phyloP scores from a whole-genome alignment of 2,888 invertebrate species.

The Magallana nippona region DNA sequence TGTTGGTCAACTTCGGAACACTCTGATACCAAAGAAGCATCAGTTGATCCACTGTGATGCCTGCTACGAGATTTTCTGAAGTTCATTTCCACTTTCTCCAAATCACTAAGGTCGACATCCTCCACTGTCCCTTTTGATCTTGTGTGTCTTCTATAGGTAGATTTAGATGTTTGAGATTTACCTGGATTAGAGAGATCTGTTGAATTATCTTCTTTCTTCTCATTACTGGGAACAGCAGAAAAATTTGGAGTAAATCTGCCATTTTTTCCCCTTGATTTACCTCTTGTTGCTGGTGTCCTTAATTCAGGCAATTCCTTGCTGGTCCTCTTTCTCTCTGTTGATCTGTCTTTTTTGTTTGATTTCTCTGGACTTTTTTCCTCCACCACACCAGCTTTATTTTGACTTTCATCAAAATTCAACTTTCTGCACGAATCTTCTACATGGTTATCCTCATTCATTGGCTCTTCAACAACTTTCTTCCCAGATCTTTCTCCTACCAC shows the following conservation, averaged over 20 bases:
- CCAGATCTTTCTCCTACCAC: neutral
- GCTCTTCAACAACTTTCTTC: neutral
- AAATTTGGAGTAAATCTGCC: neutral
- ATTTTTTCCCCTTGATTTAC: neutral
- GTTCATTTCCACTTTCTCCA: neutral
- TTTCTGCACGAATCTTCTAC: neutral
- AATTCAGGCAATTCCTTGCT: neutral
- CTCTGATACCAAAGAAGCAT: constrained; percentile 29
- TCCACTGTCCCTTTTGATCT: constrained; percentile 18
- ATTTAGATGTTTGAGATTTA: neutral
- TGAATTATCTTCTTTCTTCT: constrained; percentile 25
- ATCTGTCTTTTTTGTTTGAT: neutral
- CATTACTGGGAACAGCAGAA: neutral
- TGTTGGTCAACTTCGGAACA: constrained; percentile 11
- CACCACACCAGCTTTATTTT: neutral
- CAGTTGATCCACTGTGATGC: constrained; percentile 37
- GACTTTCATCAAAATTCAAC: neutral
- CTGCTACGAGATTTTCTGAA: neutral
- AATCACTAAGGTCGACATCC: neutral
- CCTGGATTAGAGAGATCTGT: neutral
- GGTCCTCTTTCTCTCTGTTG: neutral
- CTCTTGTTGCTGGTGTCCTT: neutral
- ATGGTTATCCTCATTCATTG: neutral
- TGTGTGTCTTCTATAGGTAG: constrained; percentile 15
- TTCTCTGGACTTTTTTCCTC: neutral